Evolutionary conservation across 64 coral and sea anemone genomes (phyloP).

Genomic region (Montipora capricornis): DNA sequence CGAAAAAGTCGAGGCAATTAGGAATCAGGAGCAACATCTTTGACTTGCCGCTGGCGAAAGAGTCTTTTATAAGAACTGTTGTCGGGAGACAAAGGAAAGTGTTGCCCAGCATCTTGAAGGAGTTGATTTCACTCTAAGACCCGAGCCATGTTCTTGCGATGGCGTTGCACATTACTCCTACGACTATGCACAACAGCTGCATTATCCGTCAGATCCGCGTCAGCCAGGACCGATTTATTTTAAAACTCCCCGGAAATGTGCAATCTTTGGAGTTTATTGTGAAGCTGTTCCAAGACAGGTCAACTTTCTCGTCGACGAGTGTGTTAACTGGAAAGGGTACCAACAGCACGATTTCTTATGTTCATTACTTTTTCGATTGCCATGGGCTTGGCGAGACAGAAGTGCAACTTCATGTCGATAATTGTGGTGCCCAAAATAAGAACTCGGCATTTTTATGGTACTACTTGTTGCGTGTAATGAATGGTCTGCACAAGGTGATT

Average conservation of each 20-base stretch:
- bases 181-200: conserved; percentile 24
- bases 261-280: conserved; percentile 5
- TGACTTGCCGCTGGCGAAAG: not conserved
- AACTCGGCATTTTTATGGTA: too few relatives aligned
- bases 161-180: conserved; percentile 24
- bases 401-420: too few relatives aligned
- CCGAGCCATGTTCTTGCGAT: conserved; percentile 33
- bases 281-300: not conserved
- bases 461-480: too few relatives aligned
- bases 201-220: not conserved
- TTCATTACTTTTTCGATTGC: too few relatives aligned
- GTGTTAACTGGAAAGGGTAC: not conserved
- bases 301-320: too few relatives aligned
- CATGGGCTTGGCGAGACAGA: too few relatives aligned
- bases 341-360: too few relatives aligned
- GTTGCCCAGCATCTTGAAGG: conserved; percentile 6
- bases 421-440: too few relatives aligned
- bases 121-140: conserved; percentile 12
- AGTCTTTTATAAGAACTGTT: not conserved
- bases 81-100: conserved; percentile 5
- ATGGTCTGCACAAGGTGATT: too few relatives aligned
- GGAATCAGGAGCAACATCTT: not conserved
- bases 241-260: too few relatives aligned
- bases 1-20: conserved; percentile 17
- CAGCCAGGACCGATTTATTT: not conserved